Evolutionary conservation across 2,888 invertebrate genomes (phyloP), one percentile per base, ranked within the genome.

Genomic region (Athalia circularis): DNA sequence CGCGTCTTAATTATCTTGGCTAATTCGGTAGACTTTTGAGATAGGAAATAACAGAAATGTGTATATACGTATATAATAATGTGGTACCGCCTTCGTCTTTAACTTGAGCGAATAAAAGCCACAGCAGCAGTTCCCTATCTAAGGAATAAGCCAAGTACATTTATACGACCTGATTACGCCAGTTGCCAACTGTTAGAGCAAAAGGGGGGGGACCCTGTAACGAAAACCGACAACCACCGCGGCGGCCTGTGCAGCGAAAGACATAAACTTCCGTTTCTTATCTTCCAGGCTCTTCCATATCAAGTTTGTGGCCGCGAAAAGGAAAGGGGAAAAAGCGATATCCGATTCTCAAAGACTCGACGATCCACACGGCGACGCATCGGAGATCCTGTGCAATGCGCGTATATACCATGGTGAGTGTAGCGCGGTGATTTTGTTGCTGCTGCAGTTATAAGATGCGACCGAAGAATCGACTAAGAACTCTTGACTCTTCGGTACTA

Each of bases 131-230:
- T 59, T 78, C 78, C 79, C 80, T 72, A 78, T 76, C 85, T 83
- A 83, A 84, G 83, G 79, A 83, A 84, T 83, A 85, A 86, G 82
- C 83, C 83, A 81, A 81, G 80, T 81, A 85, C 86, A 86, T 87
- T 87, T 85, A 82, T 87, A 85, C 82, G 84, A 86, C 82, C 84
- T 82, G 85, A 87, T 87, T 87, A 86, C 84, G 80, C 80, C 80
- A 79, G 82, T 80, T 81, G 82, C 84, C 84, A 83, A 83, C 81
- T 78, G 78, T 78, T 78, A 72, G 64, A 64, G 57, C 72, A 15
- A 74, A 50, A 75, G 43, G 48, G 11, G 9, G 11, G 15, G 68
- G 29, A 48, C 68, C 68, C 29, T 52, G 43, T 52, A 29, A 29
- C 29, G 29, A 11, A 29, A 72, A 72, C 72, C 59, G 59, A 72